Conservation (phyloP, 2,113 vertebrate genomes). For the Monopterus albus region DNA sequence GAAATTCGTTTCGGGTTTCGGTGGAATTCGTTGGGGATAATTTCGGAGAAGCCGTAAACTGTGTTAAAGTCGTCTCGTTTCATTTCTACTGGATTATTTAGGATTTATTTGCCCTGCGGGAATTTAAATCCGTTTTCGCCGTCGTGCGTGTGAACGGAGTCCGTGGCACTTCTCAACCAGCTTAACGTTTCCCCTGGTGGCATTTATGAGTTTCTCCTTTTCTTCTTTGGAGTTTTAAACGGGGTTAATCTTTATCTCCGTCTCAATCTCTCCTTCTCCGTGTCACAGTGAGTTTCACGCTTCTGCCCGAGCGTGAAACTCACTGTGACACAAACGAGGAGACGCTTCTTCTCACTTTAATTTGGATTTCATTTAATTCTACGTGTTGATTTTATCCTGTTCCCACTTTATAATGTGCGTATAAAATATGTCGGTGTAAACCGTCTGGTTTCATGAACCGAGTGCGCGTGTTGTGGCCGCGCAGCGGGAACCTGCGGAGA, state of each 20-base stretch:
- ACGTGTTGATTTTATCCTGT: neutral
- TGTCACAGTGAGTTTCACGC: slow-evolving; percentile 11
- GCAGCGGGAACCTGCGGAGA: neutral
- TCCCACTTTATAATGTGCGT: too few relatives aligned
- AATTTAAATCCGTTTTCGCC: neutral
- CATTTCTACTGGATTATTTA: neutral
- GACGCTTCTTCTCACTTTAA: slow-evolving; percentile 36
- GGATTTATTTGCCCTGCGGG: neutral
- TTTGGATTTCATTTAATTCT: neutral
- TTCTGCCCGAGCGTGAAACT: slow-evolving; percentile 79
- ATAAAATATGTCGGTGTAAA: too few relatives aligned
- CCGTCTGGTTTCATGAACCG: neutral
- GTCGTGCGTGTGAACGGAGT: too few relatives aligned
- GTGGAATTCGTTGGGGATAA: slow-evolving; percentile 42
- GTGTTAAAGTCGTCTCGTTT: accelerated
- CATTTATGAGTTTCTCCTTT: neutral
- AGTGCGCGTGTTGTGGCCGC: too few relatives aligned
- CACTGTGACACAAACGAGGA: slow-evolving; percentile 72
- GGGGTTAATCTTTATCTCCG: slow-evolving; percentile 8
- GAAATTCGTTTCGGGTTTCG: slow-evolving; percentile 47
- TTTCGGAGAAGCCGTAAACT: accelerated
- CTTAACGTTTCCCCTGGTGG: neutral
- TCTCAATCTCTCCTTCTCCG: neutral
- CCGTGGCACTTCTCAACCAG: too few relatives aligned
- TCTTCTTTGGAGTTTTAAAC: neutral